A percentile compares a stretch with the other conserved stretches of the same genome.
These are phyloP conservation scores for Catamblyrhynchus diadema DNA, from an alignment of 2,797 vertebrate genomes.

Conservation along the genomic window DNA sequence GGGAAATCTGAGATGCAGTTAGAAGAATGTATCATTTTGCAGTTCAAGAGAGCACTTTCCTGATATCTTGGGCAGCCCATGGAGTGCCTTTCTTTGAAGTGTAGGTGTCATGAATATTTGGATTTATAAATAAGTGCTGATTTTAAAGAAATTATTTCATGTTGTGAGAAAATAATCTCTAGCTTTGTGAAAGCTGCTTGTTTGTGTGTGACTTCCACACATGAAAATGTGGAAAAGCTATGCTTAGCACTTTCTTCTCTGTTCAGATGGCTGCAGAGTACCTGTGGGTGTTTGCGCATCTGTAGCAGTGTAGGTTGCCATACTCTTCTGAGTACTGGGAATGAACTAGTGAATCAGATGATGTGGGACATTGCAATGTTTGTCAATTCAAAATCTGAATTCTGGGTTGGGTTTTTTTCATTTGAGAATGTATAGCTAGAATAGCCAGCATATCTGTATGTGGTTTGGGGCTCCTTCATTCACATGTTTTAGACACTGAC, in stretches of 20 bases:
- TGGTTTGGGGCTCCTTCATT: not conserved
- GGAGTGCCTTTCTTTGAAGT: not conserved
- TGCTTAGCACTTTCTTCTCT: not conserved
- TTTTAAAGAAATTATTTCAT: not conserved
- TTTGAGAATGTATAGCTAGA: not conserved
- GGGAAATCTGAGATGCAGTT: not conserved
- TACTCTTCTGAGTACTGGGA: not conserved
- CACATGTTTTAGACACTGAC: not conserved
- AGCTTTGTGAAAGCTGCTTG: not conserved
- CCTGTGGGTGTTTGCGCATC: not conserved
- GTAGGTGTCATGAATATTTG: not conserved
- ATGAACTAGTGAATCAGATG: not conserved
- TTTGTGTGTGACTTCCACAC: not conserved
- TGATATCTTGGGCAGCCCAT: not conserved
- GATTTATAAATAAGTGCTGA: not conserved
- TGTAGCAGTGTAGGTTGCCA: not conserved
- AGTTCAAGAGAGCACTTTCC: not conserved
- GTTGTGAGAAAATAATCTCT: not conserved
- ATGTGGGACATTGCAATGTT: not conserved
- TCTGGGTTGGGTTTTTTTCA: not conserved
- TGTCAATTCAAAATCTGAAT: not conserved
- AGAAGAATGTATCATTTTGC: not conserved
- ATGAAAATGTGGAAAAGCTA: not conserved
- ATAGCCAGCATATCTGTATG: not conserved
- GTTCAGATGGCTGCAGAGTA: not conserved